Base-by-base conservation (phyloP, 2,113 vertebrate genomes). In the Mionectes macconnelli region DNA sequence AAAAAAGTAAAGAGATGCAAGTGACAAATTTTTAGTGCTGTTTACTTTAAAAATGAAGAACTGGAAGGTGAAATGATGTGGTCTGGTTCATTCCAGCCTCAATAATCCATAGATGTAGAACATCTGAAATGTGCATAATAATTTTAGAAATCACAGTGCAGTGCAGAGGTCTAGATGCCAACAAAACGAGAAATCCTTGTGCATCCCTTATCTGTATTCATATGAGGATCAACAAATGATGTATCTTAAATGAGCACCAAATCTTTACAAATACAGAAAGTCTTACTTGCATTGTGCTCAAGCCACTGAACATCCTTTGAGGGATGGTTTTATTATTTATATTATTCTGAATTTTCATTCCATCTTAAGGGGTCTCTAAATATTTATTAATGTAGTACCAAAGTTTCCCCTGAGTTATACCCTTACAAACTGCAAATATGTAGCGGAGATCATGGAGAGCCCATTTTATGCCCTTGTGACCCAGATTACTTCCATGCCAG, bases 301-400 rank as follows among this genome's bases (percentile, higher is more conserved):
- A 74, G 50, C 44, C 82, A 44, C 78, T n/a, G 57, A 85, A 44
- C 13, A 49, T 72, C 45, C 22, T 88, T 74, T 78, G 24, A 80
- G 67, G 35, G 78, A 70, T 50, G 31, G 25, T 63, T 79, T 67
- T 85, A 25, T 88, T 80, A 67, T 68, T 84, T 82, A 52, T 37
- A 9, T 83, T 79, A 69, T 28, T 85, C 47, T 59, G 52, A 90
- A 70, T 81, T 91, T 90, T 81, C 60, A 33, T 90, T 56, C n/a
- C 30, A 2, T 70, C 67, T 42, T 55, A 27, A 44, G 60, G 39
- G 21, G 1, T 67, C 10, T 39, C 30, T 78, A 69, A 66, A 56
- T 93, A 87, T 33, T 89, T 90, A 49, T 64, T 69, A 37, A 6
- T 0, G 0, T 23, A 55, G 30, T 47, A 69, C 25, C 22, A 7